Base-by-base conservation (phyloP, 2,113 vertebrate species). In the Pomatostomus ruficeps region DNA sequence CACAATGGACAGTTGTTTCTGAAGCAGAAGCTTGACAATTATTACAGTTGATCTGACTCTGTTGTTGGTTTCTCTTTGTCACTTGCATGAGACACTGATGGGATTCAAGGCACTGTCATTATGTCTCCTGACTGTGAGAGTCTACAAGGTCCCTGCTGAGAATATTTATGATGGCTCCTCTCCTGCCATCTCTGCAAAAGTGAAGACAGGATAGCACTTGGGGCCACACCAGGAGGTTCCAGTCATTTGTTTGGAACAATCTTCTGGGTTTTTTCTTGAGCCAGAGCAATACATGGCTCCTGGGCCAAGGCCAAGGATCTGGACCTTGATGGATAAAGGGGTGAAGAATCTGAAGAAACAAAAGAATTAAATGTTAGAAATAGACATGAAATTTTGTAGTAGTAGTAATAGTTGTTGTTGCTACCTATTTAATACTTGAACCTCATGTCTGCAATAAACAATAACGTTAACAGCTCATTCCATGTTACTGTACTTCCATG, bases 1-100 rank as follows among this genome's bases (percentile, higher is more conserved):
- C 24, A 46, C 0, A 3, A 33, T 35, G n/a, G 22, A 25, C 0
- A 0, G 51, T 12, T 48, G 33, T 43, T 90, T 62, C 65, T 80
- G 57, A 77, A 86, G 65, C 17, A 71, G 24, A 36, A 90, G 24
- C 26, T 31, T 59, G 63, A 23, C 29, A 71, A 35, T 85, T 82
- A 23, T 20, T 62, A 9, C 17, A 45, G 36, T 42, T 1, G 0
- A 15, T 73, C 46, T 67, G 75, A 71, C 65, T 80, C 21, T 55
- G 28, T 35, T 74, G 24, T 71, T 88, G 14, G 58, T 88, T 82
- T 85, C n/a, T 33, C 45, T 90, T 33, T 62, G 16, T 40, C 38
- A 66, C 62, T 72, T 85, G 45, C 24, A 49, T n/a, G 72, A 93
- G 49, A 35, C 29, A 62, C 19, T 54, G 29, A 38, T n/a, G 66